These are phyloP conservation scores for Dryadula phaetusa DNA, from an alignment of 2,888 invertebrate species.

Conservation along the genomic window DNA sequence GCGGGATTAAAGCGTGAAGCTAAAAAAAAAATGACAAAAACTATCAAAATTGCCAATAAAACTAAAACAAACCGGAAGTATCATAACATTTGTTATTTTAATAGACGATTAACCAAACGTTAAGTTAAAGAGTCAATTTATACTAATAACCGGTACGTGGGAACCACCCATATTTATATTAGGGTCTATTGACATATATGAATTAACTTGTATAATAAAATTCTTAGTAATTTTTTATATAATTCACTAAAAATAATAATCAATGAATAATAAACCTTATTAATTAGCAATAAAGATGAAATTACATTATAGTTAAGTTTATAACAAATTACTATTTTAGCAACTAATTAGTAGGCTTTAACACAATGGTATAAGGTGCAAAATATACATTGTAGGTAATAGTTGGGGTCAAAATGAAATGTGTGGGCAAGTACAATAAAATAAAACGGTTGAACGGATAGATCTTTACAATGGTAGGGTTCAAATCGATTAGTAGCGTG, in stretches of 20 bases:
- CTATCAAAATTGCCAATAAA: background rate
- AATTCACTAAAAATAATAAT: slow-evolving; percentile 23
- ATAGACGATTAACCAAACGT: slow-evolving; percentile 29
- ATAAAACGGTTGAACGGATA: slow-evolving; percentile 76
- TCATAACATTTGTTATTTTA: slow-evolving; percentile 13
- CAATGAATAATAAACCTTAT: slow-evolving; percentile 45
- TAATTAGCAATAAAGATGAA: slow-evolving; percentile 7
- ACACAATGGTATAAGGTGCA: slow-evolving; percentile 18
- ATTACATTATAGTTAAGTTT: slow-evolving; percentile 5
- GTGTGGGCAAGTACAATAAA: slow-evolving; percentile 78
- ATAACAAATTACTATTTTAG: slow-evolving; percentile 17
- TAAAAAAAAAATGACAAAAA: background rate
- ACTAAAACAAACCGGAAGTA: slow-evolving; percentile 16
- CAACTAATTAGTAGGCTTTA: slow-evolving; percentile 4
- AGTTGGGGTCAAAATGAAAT: slow-evolving; percentile 62
- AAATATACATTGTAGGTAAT: slow-evolving; percentile 2
- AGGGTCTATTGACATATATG: slow-evolving; percentile 52
- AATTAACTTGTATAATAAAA: slow-evolving; percentile 69
- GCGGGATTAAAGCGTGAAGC: too few species aligned
- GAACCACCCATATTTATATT: slow-evolving; percentile 37
- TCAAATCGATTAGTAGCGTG: slow-evolving; percentile 79
- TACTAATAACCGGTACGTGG: slow-evolving; percentile 32
- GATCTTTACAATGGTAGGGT: slow-evolving; percentile 72
- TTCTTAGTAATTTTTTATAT: slow-evolving; percentile 33
- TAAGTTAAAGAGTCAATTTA: slow-evolving; percentile 35